Conservation (phyloP, 2,797 vertebrate species). For the Argentina silus region DNA sequence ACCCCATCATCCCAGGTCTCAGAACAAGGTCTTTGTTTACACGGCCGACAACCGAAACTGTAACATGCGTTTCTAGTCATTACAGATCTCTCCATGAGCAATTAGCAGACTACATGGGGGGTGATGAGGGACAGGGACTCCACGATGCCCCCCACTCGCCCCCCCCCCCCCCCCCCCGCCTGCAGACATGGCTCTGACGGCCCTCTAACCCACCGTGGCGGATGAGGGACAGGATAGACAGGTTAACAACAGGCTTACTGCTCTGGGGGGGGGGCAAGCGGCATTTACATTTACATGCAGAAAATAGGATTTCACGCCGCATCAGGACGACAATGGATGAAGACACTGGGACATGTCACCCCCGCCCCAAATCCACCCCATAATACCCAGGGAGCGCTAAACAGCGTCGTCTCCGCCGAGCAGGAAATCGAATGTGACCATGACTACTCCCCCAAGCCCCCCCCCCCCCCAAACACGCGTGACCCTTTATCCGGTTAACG, state of each 20-base stretch:
- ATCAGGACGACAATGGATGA: constrained; percentile 80
- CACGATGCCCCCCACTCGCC: constrained; percentile 41
- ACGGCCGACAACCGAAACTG: constrained; percentile 64
- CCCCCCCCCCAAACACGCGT: constrained; percentile 59
- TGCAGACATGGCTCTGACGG: constrained; percentile 51
- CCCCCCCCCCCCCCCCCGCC: constrained; percentile 10
- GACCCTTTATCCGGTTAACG: constrained; percentile 79
- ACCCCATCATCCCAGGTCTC: constrained; percentile 36
- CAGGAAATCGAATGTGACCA: constrained; percentile 79
- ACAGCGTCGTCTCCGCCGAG: constrained; percentile 66
- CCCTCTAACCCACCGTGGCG: constrained; percentile 58
- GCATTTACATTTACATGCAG: constrained; percentile 79
- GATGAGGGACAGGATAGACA: constrained; percentile 52
- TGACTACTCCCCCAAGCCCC: constrained; percentile 56
- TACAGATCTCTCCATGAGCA: constrained; percentile 70
- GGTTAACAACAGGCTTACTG: constrained; percentile 66
- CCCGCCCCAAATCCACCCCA: not conserved
- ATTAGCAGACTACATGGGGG: constrained; percentile 71
- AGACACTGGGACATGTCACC: constrained; percentile 48
- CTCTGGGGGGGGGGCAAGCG: constrained; percentile 67
- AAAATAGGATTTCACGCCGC: constrained; percentile 85
- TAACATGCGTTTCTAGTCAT: constrained; percentile 58
- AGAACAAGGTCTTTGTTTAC: constrained; percentile 65
- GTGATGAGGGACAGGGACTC: constrained; percentile 44
- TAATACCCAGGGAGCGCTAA: constrained; percentile 43